Evolutionary conservation across 2,888 invertebrate species (phyloP).

Genomic region (Taenaris catops): DNA sequence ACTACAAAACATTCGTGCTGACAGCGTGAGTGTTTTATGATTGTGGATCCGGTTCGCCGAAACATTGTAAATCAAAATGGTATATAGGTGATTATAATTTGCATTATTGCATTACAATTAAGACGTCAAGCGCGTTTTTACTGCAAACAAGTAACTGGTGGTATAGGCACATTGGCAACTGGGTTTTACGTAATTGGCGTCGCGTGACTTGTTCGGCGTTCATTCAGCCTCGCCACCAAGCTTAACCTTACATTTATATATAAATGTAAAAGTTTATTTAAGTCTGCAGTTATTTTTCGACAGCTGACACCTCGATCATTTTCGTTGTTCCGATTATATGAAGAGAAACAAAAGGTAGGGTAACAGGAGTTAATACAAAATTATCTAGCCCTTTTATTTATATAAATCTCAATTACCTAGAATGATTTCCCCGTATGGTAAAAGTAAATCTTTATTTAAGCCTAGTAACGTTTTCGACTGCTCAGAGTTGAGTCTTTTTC

Average conservation of each 20-base stretch:
- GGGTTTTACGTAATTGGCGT: slow-evolving; percentile 54
- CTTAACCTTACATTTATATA: slow-evolving; percentile 23
- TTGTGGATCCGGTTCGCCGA: slow-evolving; percentile 22
- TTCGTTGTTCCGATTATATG: no score
- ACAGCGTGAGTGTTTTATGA: slow-evolving; percentile 26
- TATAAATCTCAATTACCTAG: no score
- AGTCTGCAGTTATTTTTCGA: no score
- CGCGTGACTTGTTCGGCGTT: slow-evolving; percentile 57
- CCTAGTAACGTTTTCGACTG: no score
- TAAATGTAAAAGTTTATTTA: slow-evolving; percentile 16
- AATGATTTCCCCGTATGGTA: no score
- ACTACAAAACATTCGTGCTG: no score
- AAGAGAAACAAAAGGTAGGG: no score
- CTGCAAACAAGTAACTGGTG: slow-evolving; percentile 56
- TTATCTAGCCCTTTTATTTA: no score
- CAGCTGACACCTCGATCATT: no score
- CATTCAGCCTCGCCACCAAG: slow-evolving; percentile 51
- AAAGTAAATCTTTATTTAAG: no score
- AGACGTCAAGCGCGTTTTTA: slow-evolving; percentile 58
- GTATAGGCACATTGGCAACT: slow-evolving; percentile 45
- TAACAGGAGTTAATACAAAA: no score
- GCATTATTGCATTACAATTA: slow-evolving; percentile 64
- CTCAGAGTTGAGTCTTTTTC: no score
- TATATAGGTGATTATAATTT: slow-evolving; percentile 49
- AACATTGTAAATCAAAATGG: slow-evolving; percentile 32